phyloP scores from a whole-genome alignment of 1,140 invertebrate species.

The Radopholus similis region DNA sequence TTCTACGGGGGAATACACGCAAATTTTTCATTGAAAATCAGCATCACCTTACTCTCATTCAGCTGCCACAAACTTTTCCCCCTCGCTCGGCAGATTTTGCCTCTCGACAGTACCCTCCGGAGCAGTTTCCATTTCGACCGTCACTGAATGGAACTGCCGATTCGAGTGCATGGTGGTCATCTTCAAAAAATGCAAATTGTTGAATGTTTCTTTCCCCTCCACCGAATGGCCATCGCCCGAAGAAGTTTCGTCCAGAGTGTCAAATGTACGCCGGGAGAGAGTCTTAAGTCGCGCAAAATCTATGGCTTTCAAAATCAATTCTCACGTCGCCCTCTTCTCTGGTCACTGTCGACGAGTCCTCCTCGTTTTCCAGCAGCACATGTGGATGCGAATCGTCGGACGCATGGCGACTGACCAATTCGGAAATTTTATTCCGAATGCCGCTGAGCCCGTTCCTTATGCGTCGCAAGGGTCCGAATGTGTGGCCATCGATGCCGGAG shows the following conservation, averaged over 20 bases:
- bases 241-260: constrained; percentile 11
- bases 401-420: background rate
- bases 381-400: background rate
- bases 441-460: background rate
- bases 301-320: background rate
- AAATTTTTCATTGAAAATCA: too few species aligned
- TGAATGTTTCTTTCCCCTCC: background rate
- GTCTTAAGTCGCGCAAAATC: background rate
- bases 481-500: background rate
- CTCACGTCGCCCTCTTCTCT: background rate
- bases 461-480: background rate
- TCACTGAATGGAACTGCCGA: constrained; percentile 7
- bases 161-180: constrained; percentile 24
- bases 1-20: too few species aligned
- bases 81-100: too few species aligned
- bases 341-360: background rate
- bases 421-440: background rate
- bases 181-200: constrained; percentile 11
- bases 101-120: too few species aligned
- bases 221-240: constrained; percentile 25
- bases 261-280: constrained; percentile 3
- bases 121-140: too few species aligned
- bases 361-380: constrained; percentile 14
- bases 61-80: too few species aligned
- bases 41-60: too few species aligned